A percentile compares a stretch with the other conserved stretches of the same genome.
Conservation (phyloP, 1,140 invertebrate species). For the Drosophila auraria region DNA sequence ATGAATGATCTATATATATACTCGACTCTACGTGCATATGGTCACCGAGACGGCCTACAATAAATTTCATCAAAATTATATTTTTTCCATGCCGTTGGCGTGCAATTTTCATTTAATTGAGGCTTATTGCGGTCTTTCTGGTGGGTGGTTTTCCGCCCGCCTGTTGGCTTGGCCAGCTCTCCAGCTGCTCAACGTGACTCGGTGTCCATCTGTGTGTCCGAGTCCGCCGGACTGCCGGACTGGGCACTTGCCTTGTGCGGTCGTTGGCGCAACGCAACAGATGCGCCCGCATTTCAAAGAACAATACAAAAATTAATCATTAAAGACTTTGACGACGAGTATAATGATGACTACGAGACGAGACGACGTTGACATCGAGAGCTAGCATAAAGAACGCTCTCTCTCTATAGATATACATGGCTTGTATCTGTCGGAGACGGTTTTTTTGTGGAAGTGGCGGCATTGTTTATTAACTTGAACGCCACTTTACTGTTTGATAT, state of each 20-base stretch:
- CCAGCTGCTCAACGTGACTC: conserved; percentile 48
- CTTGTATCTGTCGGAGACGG: conserved; percentile 53
- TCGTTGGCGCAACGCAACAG: conserved; percentile 80
- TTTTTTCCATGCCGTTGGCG: conserved; percentile 61
- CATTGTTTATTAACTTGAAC: conserved; percentile 71
- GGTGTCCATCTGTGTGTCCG: conserved; percentile 13
- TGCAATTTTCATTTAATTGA: conserved; percentile 77
- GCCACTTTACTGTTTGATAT: conserved; percentile 58
- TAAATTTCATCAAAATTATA: conserved; percentile 74
- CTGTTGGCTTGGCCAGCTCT: conserved; percentile 46
- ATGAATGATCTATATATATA: conserved; percentile 24
- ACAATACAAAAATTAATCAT: conserved; percentile 80
- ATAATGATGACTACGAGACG: conserved; percentile 40
- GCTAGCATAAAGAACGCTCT: conserved; percentile 49
- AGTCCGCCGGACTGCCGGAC: conserved; percentile 7
- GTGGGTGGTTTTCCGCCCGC: conserved; percentile 57
- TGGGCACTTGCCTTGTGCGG: conserved; percentile 49
- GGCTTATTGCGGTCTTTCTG: conserved; percentile 68
- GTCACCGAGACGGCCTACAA: conserved; percentile 57
- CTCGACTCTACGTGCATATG: conserved; percentile 20
- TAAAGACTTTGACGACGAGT: conserved; percentile 64
- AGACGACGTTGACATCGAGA: conserved; percentile 57
- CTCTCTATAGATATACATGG: conserved; percentile 13
- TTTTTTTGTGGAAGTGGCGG: conserved; percentile 30
- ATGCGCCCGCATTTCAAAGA: conserved; percentile 71